Conservation (phyloP, 2,113 vertebrate species). For the Charadrius vociferus region DNA sequence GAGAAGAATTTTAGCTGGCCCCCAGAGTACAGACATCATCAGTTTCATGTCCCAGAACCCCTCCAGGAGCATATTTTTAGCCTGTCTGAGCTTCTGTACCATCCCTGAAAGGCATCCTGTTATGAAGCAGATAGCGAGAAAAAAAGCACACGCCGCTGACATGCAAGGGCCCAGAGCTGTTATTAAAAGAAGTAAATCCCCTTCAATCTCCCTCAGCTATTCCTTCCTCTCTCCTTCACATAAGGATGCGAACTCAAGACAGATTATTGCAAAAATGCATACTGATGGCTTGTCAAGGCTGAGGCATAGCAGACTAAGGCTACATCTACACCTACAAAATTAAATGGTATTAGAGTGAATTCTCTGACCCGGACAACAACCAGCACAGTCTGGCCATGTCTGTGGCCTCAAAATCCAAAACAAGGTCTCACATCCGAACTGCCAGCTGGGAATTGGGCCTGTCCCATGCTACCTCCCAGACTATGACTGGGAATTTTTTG, state of each 20-base stretch:
- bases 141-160: conserved; percentile 11
- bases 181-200: conserved; percentile 42
- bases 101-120: conserved; percentile 40
- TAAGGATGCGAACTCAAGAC: neutral
- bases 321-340: neutral
- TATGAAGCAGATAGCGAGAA: conserved; percentile 27
- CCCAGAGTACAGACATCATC: neutral
- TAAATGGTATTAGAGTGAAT: neutral
- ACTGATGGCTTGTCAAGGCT: neutral
- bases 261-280: neutral
- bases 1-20: neutral
- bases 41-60: conserved; percentile 16
- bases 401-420: neutral
- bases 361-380: neutral
- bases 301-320: neutral
- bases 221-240: conserved; percentile 5
- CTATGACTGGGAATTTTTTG: neutral
- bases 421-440: neutral
- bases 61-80: conserved; percentile 37
- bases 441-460: neutral
- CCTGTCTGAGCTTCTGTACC: neutral
- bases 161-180: conserved; percentile 13
- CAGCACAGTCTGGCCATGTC: neutral
- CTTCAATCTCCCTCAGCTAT: neutral
- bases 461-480: neutral